A percentile compares a stretch with the other conserved stretches of the same genome.
Evolutionary conservation across 1,140 invertebrate genomes (phyloP).

Genomic region (Drosophila azteca): DNA sequence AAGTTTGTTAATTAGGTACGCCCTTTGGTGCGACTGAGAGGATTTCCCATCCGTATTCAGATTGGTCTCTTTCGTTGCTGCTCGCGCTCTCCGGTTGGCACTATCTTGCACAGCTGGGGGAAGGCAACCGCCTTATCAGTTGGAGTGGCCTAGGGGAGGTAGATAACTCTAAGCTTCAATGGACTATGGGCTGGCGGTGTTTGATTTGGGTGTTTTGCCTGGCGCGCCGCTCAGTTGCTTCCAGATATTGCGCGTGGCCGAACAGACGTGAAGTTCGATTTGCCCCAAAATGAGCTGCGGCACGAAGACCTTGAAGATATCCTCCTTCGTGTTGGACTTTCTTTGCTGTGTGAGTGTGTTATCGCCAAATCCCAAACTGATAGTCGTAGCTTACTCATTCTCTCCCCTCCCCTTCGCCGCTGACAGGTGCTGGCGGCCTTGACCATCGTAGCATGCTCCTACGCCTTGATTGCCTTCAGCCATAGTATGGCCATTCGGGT

Average conservation of each 20-base stretch:
- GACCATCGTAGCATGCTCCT: slow-evolving; percentile 66
- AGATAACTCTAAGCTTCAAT: slow-evolving; percentile 51
- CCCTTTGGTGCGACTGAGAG: background rate
- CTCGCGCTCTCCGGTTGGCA: background rate
- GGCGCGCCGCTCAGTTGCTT: slow-evolving; percentile 46
- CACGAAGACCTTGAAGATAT: slow-evolving; percentile 68
- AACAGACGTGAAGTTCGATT: slow-evolving; percentile 4
- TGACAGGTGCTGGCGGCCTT: slow-evolving; percentile 65
- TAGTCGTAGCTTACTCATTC: slow-evolving; percentile 3
- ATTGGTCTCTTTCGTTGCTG: background rate
- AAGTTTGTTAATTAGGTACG: slow-evolving; percentile 38
- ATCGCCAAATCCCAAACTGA: slow-evolving; percentile 27
- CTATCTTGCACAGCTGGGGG: slow-evolving; percentile 32
- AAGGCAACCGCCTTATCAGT: slow-evolving; percentile 46
- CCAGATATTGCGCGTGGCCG: slow-evolving; percentile 13
- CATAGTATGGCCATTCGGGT: slow-evolving; percentile 62
- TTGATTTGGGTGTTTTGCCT: slow-evolving; percentile 9
- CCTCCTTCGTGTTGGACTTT: slow-evolving; percentile 75
- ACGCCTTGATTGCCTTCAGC: slow-evolving; percentile 55
- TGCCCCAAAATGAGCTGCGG: slow-evolving; percentile 67
- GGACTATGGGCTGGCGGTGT: slow-evolving; percentile 25
- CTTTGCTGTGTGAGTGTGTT: slow-evolving; percentile 74
- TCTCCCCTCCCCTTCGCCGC: background rate
- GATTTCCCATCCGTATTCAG: slow-evolving; percentile 1
- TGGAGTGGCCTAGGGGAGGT: slow-evolving; percentile 10